Evolutionary conservation across 2,113 vertebrate species (phyloP).

Genomic region (Aldabrachelys gigantea): DNA sequence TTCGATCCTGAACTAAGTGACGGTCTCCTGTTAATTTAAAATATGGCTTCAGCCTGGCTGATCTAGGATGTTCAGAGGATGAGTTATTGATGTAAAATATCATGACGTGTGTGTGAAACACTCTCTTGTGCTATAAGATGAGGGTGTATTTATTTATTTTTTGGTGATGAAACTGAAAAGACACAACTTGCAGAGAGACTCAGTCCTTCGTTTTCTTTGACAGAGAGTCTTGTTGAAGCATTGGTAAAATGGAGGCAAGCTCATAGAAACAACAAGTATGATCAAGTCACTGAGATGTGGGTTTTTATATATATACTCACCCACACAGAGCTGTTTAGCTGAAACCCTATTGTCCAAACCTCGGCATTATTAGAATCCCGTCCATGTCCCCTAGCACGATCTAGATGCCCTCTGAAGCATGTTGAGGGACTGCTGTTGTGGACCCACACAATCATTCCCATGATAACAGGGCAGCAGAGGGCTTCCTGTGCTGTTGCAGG

Average conservation of each 20-base stretch:
- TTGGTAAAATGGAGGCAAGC: not conserved
- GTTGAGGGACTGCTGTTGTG: not conserved
- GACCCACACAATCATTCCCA: not conserved
- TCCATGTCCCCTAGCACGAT: not conserved
- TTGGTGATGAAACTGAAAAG: constrained; percentile 26
- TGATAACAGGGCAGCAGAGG: not conserved
- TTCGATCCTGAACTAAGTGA: not conserved
- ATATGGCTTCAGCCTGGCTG: not conserved
- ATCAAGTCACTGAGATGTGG: not conserved
- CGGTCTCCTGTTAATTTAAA: not conserved
- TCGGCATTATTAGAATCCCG: not conserved
- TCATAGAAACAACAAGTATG: not conserved
- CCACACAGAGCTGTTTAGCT: not conserved
- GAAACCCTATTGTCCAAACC: not conserved
- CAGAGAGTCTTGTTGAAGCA: not conserved
- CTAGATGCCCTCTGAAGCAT: not conserved
- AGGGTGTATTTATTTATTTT: not conserved
- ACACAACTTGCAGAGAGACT: not conserved
- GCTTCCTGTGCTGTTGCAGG: not conserved
- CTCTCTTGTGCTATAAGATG: not conserved
- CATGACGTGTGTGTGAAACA: not conserved
- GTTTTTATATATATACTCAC: too few species aligned
- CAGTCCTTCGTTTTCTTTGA: not conserved
- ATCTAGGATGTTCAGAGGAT: not conserved
- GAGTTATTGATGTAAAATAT: not conserved